phyloP scores from a whole-genome alignment of 2,888 invertebrate species.

The Saturnia pavonia region DNA sequence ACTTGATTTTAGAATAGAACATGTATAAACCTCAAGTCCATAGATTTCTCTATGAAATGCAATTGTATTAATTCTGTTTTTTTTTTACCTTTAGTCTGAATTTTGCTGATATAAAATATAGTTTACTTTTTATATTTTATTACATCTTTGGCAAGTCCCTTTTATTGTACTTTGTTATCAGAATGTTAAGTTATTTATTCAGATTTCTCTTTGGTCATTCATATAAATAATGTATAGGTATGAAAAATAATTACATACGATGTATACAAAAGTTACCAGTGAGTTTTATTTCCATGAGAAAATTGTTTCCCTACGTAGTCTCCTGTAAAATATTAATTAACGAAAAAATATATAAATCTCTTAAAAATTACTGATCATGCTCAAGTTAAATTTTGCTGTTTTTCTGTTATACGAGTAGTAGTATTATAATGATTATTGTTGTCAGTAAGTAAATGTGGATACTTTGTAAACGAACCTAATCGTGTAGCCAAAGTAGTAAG shows the following conservation, averaged over 20 bases:
- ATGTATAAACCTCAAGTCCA: not conserved
- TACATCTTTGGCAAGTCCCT: too few relatives aligned
- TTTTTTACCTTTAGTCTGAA: not conserved
- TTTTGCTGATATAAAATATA: not conserved
- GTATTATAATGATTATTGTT: conserved; percentile 49
- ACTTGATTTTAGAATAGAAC: not conserved
- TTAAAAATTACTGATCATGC: not conserved
- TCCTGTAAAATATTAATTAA: too few relatives aligned
- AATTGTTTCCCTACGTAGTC: too few relatives aligned
- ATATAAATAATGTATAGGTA: too few relatives aligned
- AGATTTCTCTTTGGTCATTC: too few relatives aligned
- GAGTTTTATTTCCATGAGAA: too few relatives aligned
- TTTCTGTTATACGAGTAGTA: not conserved
- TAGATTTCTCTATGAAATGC: not conserved
- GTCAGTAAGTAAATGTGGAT: conserved; percentile 52
- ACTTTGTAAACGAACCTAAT: conserved; percentile 61
- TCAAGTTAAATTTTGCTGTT: not conserved
- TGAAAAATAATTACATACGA: too few relatives aligned
- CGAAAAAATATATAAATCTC: not conserved
- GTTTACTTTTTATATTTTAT: not conserved
- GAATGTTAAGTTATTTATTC: too few relatives aligned
- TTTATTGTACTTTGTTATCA: too few relatives aligned
- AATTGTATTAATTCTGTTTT: not conserved
- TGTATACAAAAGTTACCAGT: too few relatives aligned
- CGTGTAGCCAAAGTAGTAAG: conserved; percentile 76